Base-by-base conservation (phyloP, 2,113 vertebrate species). In the Aspiorhynchus laticeps region DNA sequence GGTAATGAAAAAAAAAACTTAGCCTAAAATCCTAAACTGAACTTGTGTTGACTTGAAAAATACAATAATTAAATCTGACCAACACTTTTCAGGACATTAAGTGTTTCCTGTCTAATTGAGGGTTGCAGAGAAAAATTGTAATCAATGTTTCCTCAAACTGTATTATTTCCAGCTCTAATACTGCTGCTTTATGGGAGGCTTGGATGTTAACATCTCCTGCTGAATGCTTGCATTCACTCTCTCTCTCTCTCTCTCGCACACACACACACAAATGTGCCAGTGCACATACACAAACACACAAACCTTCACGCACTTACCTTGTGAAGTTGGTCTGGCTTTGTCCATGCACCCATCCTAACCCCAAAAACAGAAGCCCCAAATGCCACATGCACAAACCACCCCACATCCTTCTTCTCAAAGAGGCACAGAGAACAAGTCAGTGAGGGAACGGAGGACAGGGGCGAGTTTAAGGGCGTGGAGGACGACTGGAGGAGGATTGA, bases 261-360 rank as follows among this genome's bases (percentile, higher is more conserved):
- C 48, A 48, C 7, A 48, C 46, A 48, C 46, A 48, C 46, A 48
- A 3, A 56, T 56, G 24, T 24, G 53, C 36, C 26, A 9, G n/a
- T 15, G 36, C 53, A 76, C n/a, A 36, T 38, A 38, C 46, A 76
- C 8, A 86, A 86, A 73, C 81, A 71, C 74, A 73, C 80, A 76
- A 59, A 77, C 65, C 33, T 53, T 36, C 74, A 41, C 67, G 46
- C 77, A 56, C 87, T 86, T 85, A 96, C 95, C 95, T 94, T 82
- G 94, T 93, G 86, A 76, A 88, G 89, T 95, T 94, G 80, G 83
- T 91, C 84, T 91, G 89, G 86, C 84, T 89, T 91, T 96, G 95
- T 88, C 94, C 94, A 65, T 84, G 82, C 0, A 90, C 92, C 92
- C 93, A 94, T 93, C 91, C 90, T 48, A 93, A 79, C 3, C 88